Percentiles rank a stretch among this genome's conserved stretches.
These are phyloP conservation scores for Syritta pipiens DNA, from an alignment of 2,888 invertebrate genomes.

Conservation along the genomic window DNA sequence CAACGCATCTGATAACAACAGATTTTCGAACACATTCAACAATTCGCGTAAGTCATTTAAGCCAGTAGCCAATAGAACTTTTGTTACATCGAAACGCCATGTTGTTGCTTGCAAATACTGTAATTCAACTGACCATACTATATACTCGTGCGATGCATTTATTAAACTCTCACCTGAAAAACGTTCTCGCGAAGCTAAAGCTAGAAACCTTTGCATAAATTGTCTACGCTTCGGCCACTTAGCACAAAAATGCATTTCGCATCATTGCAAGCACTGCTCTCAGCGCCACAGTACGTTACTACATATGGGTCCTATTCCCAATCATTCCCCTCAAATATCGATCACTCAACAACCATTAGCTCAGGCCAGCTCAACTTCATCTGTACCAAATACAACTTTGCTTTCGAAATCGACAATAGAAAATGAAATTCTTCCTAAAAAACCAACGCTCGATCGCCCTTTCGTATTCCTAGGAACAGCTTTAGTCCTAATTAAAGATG, in stretches of 20 bases:
- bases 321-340: background rate
- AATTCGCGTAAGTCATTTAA: background rate
- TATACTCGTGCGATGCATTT: slow-evolving; percentile 8
- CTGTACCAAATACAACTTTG: background rate
- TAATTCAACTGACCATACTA: slow-evolving; percentile 6
- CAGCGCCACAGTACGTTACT: slow-evolving; percentile 30
- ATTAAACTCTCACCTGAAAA: background rate
- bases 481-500: background rate
- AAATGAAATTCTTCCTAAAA: background rate
- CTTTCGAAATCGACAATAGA: background rate
- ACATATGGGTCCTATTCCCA: slow-evolving; percentile 9
- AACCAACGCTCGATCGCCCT: background rate
- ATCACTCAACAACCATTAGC: background rate
- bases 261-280: slow-evolving; percentile 23
- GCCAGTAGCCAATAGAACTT: background rate
- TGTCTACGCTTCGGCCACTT: slow-evolving; percentile 34
- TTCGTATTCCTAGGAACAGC: background rate
- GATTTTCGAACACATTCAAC: background rate
- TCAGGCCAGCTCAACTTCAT: background rate
- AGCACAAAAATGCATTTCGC: slow-evolving; percentile 14
- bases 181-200: slow-evolving; percentile 23
- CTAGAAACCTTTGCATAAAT: slow-evolving; percentile 31
- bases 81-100: background rate
- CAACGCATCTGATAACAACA: background rate
- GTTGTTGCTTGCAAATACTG: background rate